These are phyloP conservation scores for Heliconius eleuchia DNA, from an alignment of 1,140 invertebrate genomes.

Conservation along the genomic window DNA sequence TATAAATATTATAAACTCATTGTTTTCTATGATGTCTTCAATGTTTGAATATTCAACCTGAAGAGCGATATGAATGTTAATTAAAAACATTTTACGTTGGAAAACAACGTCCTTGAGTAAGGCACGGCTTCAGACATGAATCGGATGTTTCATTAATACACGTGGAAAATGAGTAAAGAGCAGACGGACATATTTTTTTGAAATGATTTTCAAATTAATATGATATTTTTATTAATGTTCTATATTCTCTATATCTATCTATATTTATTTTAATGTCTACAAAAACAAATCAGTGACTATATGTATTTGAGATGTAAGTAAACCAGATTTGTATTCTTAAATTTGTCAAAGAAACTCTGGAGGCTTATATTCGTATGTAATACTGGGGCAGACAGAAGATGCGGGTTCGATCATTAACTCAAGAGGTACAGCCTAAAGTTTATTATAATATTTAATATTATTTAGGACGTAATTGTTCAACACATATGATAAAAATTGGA, in stretches of 20 bases:
- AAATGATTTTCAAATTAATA: neutral
- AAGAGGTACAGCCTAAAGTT: too few species aligned
- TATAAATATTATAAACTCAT: neutral
- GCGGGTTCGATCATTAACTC: too few species aligned
- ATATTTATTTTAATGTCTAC: neutral
- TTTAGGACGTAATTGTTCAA: too few species aligned
- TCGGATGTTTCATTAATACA: constrained; percentile 19
- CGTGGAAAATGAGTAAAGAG: constrained; percentile 10
- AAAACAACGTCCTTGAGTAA: constrained; percentile 17
- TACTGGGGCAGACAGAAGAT: too few species aligned
- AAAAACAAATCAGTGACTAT: neutral
- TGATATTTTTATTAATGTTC: neutral
- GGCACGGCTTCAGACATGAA: constrained; percentile 4
- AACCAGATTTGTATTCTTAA: too few species aligned
- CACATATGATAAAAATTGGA: too few species aligned
- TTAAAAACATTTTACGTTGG: constrained; percentile 21
- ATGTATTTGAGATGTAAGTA: neutral
- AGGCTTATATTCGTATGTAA: too few species aligned
- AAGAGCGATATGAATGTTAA: constrained; percentile 16
- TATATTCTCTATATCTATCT: too few species aligned
- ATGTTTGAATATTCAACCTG: constrained; percentile 1
- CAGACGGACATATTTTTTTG: neutral
- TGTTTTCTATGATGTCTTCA: neutral
- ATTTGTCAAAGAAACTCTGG: too few species aligned
- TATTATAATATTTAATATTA: too few species aligned